A percentile compares a stretch with the other conserved stretches of the same genome.
Conservation (phyloP, 2,888 invertebrate species). For the Diarsia rubi region DNA sequence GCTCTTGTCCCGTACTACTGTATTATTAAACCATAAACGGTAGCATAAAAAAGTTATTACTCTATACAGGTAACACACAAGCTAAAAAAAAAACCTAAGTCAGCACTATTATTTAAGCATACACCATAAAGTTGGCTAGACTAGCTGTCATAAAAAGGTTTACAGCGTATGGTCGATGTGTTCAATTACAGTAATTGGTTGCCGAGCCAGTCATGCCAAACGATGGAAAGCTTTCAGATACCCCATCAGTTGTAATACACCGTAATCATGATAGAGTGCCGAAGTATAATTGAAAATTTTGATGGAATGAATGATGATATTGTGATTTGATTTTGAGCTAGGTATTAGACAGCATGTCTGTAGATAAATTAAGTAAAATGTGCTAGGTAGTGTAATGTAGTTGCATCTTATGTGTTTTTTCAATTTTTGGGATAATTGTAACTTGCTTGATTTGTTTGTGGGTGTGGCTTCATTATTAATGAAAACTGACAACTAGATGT, state of each 20-base stretch:
- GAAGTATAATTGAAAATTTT: slow-evolving; percentile 31
- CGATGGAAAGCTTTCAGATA: slow-evolving; percentile 72
- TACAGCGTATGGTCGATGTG: slow-evolving; percentile 10
- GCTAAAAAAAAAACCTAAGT: neutral
- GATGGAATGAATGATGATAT: slow-evolving; percentile 22
- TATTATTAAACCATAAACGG: no score
- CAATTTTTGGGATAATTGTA: neutral
- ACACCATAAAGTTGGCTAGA: neutral
- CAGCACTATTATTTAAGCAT: neutral
- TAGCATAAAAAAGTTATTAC: no score
- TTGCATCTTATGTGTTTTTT: neutral
- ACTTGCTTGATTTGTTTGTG: neutral
- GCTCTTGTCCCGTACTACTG: neutral
- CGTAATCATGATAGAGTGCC: slow-evolving; percentile 28
- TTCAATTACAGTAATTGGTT: slow-evolving; percentile 68
- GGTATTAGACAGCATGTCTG: neutral
- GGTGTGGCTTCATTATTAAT: neutral
- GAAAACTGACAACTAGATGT: neutral
- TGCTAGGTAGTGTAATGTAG: neutral
- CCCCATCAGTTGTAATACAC: slow-evolving; percentile 26
- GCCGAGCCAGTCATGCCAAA: slow-evolving; percentile 66
- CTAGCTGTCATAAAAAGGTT: slow-evolving; percentile 20
- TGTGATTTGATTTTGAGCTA: slow-evolving; percentile 9
- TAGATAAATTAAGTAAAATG: neutral
- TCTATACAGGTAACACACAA: no score